Conservation (phyloP, 2,888 invertebrate genomes). For the Danaus chrysippus region DNA sequence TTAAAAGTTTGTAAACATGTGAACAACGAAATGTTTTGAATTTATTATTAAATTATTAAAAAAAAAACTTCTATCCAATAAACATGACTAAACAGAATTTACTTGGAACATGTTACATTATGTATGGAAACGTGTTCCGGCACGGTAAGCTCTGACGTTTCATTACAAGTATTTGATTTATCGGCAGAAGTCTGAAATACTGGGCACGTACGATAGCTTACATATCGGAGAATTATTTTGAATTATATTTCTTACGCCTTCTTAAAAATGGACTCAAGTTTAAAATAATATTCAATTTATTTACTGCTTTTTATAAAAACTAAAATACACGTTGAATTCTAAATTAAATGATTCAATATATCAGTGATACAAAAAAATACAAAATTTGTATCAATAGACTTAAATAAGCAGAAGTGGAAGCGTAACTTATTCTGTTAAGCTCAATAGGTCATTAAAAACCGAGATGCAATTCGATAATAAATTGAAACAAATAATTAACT, state of each 20-base stretch:
- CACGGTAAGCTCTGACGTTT: conserved; percentile 54
- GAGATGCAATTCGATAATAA: conserved; percentile 37
- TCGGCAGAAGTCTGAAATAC: conserved; percentile 51
- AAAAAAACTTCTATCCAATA: conserved; percentile 27
- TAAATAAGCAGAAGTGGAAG: not conserved
- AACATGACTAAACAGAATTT: conserved; percentile 32
- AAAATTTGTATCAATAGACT: not conserved
- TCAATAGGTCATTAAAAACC: not conserved
- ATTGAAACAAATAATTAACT: conserved; percentile 73
- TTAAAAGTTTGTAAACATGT: no score
- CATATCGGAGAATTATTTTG: conserved; percentile 11
- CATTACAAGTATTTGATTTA: conserved; percentile 73
- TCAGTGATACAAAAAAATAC: not conserved
- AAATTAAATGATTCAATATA: not conserved
- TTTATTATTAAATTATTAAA: not conserved
- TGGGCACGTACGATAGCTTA: conserved; percentile 42
- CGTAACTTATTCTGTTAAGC: not conserved
- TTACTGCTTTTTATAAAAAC: not conserved
- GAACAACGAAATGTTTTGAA: no score
- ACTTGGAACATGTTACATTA: conserved; percentile 42
- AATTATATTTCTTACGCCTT: conserved; percentile 12
- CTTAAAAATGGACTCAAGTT: not conserved
- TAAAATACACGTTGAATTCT: not conserved
- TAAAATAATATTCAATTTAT: not conserved
- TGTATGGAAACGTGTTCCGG: conserved; percentile 38